Base-by-base conservation (phyloP, 2,888 invertebrate species). In the Omphaloscelis lunosa region DNA sequence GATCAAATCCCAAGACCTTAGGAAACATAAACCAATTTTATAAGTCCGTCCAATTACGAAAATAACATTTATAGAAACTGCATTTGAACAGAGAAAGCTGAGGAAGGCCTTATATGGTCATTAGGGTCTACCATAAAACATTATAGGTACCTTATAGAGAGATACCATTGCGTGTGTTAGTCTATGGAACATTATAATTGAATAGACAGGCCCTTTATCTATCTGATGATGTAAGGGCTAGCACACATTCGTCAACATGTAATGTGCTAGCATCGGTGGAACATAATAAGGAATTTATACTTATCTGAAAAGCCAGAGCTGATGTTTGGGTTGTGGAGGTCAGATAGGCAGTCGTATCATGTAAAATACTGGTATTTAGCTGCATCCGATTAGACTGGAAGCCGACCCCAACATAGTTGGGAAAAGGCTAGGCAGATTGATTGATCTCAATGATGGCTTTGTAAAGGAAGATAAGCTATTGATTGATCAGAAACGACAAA, bases 111-210 rank as follows among this genome's bases (percentile, higher is more conserved):
- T 87, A 68, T 73, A 75, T 69, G 67, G 70, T 70, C 77, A 79
- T 81, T 83, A 76, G 62, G 48, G 81, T 23, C 51, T 8, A 29
- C 62, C 29, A 79, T 86, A 80, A 83, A 86, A 77, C 70, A 74
- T 81, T 74, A 80, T 62, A 73, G 68, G 75, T 27, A 73, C 78
- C 83, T 65, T 83, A 80, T 83, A 83, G 63, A 77, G 70, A 70
- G 61, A 63, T 75, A 56, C 48, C 63, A 79, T 78, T 85, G 77
- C 72, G n/a, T 56, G 48, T 76, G 74, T 83, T 82, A 71, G 70
- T 48, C 48, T 70, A 59, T 11, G 29, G 39, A 12, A 75, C 79
- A 74, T 85, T 83, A 75, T 76, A 75, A 77, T 75, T 85, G 80
- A 85, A 85, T 85, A 45, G 58, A 23, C 9, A 9, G 68, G 56